phyloP scores from a whole-genome alignment of 2,113 vertebrate genomes.

The Illadopsis cleaveri region DNA sequence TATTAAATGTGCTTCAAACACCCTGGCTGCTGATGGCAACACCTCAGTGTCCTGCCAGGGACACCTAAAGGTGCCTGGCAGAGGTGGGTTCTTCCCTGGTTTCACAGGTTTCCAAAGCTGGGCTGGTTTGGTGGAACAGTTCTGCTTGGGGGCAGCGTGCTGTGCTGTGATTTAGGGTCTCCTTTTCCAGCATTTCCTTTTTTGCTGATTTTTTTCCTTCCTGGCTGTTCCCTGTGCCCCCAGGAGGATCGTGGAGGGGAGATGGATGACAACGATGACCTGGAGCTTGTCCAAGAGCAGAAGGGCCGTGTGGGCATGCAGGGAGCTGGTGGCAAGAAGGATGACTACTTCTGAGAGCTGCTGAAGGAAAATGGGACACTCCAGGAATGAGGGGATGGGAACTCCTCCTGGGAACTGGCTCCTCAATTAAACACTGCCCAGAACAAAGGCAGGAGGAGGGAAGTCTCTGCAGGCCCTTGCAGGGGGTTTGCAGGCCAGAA shows the following conservation, averaged over 20 bases:
- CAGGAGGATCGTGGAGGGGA: constrained; percentile 71
- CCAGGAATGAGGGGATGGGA: not conserved
- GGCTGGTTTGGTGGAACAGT: not conserved
- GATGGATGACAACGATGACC: constrained; percentile 44
- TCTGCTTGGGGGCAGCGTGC: fast-evolving
- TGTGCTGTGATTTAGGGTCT: not conserved
- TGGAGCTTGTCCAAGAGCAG: constrained; percentile 19
- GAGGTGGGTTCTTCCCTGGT: not conserved
- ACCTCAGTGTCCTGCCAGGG: not conserved
- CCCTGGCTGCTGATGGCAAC: not conserved
- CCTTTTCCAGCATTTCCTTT: not conserved
- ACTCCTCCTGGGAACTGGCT: not conserved
- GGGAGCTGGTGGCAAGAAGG: constrained; percentile 14
- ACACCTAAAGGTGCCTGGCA: not conserved
- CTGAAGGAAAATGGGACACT: not conserved
- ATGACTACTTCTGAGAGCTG: constrained; percentile 52
- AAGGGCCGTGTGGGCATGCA: not conserved
- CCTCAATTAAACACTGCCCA: not conserved
- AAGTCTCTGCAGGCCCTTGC: not conserved
- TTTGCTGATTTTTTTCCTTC: not conserved
- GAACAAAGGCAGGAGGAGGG: not conserved
- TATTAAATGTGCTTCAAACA: not conserved
- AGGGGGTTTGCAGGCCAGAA: not conserved
- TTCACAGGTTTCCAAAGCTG: not conserved
- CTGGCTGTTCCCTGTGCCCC: not conserved